phyloP scores from a whole-genome alignment of 2,888 invertebrate genomes.

The Thumatha senex region DNA sequence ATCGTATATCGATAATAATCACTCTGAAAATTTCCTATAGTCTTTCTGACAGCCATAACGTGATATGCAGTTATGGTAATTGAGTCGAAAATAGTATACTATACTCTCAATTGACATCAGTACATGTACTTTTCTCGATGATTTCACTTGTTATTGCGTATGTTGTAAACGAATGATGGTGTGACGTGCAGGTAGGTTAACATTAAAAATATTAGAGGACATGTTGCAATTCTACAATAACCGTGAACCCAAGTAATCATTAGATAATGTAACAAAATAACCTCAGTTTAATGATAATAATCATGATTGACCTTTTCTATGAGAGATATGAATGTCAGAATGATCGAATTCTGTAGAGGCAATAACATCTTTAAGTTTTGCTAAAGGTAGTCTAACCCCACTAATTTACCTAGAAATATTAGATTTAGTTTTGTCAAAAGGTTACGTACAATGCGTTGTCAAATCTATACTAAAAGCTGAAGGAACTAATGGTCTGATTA shows the following conservation, averaged over 20 bases:
- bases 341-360: no score
- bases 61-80: conserved; percentile 41
- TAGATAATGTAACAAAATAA: background rate
- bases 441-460: no score
- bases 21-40: no score
- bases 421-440: no score
- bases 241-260: background rate
- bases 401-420: no score
- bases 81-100: conserved; percentile 33
- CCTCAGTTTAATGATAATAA: background rate
- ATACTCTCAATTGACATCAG: conserved; percentile 22
- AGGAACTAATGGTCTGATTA: no score
- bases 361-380: no score
- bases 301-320: no score
- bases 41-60: conserved; percentile 11
- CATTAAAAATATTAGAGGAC: conserved; percentile 3
- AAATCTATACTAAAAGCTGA: no score
- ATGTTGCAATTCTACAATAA: background rate
- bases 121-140: conserved; percentile 22
- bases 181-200: background rate
- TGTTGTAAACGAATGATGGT: conserved; percentile 7
- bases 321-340: no score
- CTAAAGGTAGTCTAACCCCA: no score
- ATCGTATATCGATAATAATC: no score
- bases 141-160: conserved; percentile 9